Percentiles rank a stretch among this genome's conserved stretches.
Evolutionary conservation across 2,113 vertebrate genomes (phyloP).

Genomic region (Semnopithecus entellus): DNA sequence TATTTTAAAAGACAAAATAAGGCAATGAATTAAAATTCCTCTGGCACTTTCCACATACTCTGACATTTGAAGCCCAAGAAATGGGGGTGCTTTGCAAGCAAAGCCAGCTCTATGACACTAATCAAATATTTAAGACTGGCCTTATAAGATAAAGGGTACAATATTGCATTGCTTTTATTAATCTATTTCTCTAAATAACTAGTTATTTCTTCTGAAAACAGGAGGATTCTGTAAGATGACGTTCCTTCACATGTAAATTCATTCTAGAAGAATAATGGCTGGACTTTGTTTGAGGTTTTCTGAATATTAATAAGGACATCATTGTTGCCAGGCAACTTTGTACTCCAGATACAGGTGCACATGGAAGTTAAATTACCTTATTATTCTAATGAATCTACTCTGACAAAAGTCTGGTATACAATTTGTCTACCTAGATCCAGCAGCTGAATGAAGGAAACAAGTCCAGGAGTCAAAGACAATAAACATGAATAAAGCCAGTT

Average conservation of each 20-base stretch:
- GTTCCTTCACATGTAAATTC: background rate
- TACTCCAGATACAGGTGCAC: background rate
- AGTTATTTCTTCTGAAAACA: background rate
- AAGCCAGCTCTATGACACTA: background rate
- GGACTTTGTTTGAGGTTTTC: background rate
- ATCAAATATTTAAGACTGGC: background rate
- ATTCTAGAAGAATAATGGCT: background rate
- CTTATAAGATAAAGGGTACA: background rate
- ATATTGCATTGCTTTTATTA: background rate
- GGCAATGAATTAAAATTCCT: background rate
- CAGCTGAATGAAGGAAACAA: constrained; percentile 19
- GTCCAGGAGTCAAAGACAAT: constrained; percentile 19
- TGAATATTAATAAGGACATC: constrained; percentile 9
- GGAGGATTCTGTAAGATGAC: background rate
- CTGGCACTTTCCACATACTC: background rate
- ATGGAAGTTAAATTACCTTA: background rate
- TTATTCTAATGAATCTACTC: background rate
- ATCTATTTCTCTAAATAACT: background rate
- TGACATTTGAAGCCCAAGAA: constrained; percentile 1
- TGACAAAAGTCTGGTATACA: background rate
- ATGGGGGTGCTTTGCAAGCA: background rate
- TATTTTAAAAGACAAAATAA: constrained; percentile 18
- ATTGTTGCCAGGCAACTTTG: constrained; percentile 46
- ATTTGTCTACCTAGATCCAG: background rate
- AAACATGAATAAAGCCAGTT: background rate